Percentiles rank a stretch among this genome's conserved stretches.
Conservation (phyloP, 2,888 invertebrate genomes). For the Acanthosoma haemorrhoidale region DNA sequence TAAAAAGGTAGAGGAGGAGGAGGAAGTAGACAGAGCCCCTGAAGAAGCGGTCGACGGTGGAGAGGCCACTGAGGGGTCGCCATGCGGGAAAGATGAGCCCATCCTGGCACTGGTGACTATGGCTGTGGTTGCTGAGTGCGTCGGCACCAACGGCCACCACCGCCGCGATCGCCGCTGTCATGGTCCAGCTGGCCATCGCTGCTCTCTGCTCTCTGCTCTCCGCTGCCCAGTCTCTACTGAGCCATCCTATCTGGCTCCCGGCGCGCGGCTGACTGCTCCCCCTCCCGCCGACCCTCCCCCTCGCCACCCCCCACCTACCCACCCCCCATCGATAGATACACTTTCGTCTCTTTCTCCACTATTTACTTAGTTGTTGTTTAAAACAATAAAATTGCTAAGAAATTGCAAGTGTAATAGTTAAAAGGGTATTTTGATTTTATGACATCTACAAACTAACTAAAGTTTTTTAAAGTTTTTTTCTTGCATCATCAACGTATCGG, state of each 20-base stretch:
- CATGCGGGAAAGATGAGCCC: slow-evolving; percentile 87
- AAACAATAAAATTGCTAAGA: background rate
- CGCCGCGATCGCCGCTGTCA: background rate
- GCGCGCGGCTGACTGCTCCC: slow-evolving; percentile 12
- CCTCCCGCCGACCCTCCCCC: background rate
- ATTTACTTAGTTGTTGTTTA: background rate
- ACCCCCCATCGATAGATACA: background rate
- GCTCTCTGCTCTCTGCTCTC: background rate
- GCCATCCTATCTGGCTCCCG: background rate
- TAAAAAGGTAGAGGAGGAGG: slow-evolving; percentile 86
- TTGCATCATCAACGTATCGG: no score
- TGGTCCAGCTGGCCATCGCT: no score
- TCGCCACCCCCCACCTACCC: background rate
- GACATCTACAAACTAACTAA: no score
- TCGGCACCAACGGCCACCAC: background rate
- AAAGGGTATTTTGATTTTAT: no score
- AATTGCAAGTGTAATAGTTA: no score
- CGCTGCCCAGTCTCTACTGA: background rate
- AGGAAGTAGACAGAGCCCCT: slow-evolving; percentile 89
- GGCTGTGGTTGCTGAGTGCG: background rate
- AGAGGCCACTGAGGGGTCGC: slow-evolving; percentile 73
- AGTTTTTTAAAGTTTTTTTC: no score
- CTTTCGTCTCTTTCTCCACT: background rate
- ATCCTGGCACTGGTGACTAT: slow-evolving; percentile 59
- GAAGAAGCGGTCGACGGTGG: slow-evolving; percentile 68